A percentile compares a stretch with the other conserved stretches of the same genome.
These are phyloP conservation scores for Sminthurides aquaticus DNA, from an alignment of 2,888 invertebrate genomes.

Conservation along the genomic window DNA sequence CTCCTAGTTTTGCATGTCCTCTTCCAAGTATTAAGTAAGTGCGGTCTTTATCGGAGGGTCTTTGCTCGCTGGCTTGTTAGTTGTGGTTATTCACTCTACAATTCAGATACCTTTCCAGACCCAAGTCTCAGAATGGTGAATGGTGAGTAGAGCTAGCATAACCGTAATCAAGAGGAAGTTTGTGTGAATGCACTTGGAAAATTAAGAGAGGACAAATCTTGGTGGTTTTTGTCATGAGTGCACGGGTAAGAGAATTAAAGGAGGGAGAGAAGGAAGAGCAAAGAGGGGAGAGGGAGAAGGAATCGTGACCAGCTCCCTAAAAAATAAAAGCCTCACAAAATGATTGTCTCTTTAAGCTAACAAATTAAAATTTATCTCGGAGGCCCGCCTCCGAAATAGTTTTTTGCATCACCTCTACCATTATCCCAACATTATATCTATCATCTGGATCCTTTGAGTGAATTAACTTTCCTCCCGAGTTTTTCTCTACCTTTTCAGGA, in stretches of 20 bases:
- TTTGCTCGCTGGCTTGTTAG: too few relatives aligned
- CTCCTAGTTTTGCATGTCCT: not conserved
- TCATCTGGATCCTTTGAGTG: not conserved
- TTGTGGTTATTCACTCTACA: too few relatives aligned
- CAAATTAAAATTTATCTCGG: conserved; percentile 44
- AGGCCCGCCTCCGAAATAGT: conserved; percentile 37
- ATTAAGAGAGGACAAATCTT: not conserved
- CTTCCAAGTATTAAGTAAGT: too few relatives aligned
- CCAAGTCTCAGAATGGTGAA: too few relatives aligned
- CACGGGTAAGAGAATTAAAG: too few relatives aligned
- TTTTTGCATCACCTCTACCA: not conserved
- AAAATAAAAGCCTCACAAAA: conserved; percentile 39
- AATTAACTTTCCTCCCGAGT: not conserved
- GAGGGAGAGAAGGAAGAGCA: too few relatives aligned
- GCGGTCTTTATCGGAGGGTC: too few relatives aligned
- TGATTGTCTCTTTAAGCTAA: conserved; percentile 44
- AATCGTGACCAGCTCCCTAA: conserved; percentile 43
- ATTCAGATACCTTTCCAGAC: too few relatives aligned
- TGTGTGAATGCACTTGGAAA: conserved; percentile 8
- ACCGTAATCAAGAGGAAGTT: not conserved
- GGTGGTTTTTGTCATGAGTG: not conserved
- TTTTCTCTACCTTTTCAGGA: not conserved
- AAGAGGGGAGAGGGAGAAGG: conserved; percentile 9
- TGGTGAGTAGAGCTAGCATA: too few relatives aligned
- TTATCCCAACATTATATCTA: not conserved